These are phyloP conservation scores for Drosophila incognita DNA, from an alignment of 2,888 invertebrate genomes.

Conservation along the genomic window DNA sequence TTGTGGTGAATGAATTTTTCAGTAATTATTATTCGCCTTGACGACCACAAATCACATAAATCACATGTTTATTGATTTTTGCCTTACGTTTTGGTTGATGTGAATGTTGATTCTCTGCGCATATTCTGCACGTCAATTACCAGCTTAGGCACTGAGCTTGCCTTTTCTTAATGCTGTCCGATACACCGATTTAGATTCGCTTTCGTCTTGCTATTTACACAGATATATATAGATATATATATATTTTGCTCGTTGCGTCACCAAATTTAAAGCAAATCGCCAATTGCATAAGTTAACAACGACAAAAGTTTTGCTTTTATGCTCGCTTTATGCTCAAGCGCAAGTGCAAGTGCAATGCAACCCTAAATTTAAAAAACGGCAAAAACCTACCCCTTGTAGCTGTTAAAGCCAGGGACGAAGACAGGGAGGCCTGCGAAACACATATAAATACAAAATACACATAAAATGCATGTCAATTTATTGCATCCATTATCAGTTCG, in stretches of 20 bases:
- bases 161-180: slow-evolving; percentile 24
- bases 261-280: slow-evolving; percentile 16
- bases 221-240: neutral
- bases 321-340: slow-evolving; percentile 36
- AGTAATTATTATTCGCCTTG: slow-evolving; percentile 16
- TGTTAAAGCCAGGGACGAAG: slow-evolving; percentile 34
- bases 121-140: slow-evolving; percentile 38
- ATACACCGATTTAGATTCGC: slow-evolving; percentile 18
- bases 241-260: slow-evolving; percentile 32
- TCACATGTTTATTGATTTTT: slow-evolving; percentile 54
- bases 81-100: slow-evolving; percentile 25
- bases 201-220: slow-evolving; percentile 8
- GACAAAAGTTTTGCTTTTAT: slow-evolving; percentile 32
- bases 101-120: slow-evolving; percentile 23
- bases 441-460: neutral
- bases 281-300: slow-evolving; percentile 50
- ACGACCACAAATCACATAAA: slow-evolving; percentile 14
- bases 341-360: slow-evolving; percentile 58
- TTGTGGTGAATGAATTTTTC: slow-evolving; percentile 8
- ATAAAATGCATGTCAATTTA: neutral
- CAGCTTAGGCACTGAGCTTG: slow-evolving; percentile 19
- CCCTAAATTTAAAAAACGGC: slow-evolving; percentile 40
- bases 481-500: neutral
- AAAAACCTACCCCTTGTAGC: slow-evolving; percentile 51
- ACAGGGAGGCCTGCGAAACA: slow-evolving; percentile 15